Evolutionary conservation across 2,113 vertebrate genomes (phyloP).

Genomic region (Dermatemys mawii): DNA sequence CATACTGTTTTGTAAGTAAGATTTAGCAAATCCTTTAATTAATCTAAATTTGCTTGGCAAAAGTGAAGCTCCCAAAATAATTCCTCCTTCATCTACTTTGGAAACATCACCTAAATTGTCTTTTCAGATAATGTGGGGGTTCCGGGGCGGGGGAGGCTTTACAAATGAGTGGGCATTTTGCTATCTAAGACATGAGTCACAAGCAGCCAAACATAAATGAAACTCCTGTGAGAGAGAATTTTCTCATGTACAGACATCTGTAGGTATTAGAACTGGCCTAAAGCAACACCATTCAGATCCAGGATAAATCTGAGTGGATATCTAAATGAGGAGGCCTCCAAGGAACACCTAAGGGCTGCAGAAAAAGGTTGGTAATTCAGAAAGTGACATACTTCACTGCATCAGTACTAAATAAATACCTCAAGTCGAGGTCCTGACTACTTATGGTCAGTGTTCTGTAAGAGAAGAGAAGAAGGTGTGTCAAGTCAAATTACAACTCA

Average conservation of each 20-base stretch:
- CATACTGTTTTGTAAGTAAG: background rate
- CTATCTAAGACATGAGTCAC: background rate
- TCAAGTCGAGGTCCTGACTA: background rate
- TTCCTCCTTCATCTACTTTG: background rate
- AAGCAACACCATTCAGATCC: conserved; percentile 5
- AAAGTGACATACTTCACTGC: background rate
- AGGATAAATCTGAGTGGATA: background rate
- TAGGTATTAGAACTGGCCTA: background rate
- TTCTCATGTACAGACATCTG: background rate
- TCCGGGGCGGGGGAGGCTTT: background rate
- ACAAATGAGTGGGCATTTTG: background rate
- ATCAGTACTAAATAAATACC: background rate
- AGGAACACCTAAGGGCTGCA: background rate
- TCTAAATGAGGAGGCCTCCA: background rate
- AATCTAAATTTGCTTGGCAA: background rate
- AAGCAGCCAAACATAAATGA: background rate
- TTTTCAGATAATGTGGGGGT: background rate
- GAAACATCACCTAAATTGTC: background rate
- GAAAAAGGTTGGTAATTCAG: background rate
- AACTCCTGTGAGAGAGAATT: background rate
- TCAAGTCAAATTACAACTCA: background rate
- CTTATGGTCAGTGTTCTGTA: background rate
- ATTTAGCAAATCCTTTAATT: background rate
- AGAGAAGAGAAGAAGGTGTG: background rate
- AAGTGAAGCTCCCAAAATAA: background rate